A percentile compares a stretch with the other conserved stretches of the same genome.
phyloP scores from a whole-genome alignment of 2,113 vertebrate genomes.

The Onychostoma macrolepis region DNA sequence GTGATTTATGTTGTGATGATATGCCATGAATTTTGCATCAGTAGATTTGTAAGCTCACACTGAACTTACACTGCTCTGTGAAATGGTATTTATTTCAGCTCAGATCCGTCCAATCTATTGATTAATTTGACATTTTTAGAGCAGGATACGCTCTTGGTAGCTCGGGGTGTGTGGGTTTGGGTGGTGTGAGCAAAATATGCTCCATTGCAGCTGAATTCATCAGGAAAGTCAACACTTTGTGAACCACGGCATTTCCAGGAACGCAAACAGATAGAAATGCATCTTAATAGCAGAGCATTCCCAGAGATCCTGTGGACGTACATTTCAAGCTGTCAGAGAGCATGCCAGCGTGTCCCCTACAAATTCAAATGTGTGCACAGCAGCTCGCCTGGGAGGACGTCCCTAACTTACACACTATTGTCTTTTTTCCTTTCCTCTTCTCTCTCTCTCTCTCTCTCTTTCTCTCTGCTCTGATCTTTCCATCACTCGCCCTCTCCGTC shows the following conservation, averaged over 20 bases:
- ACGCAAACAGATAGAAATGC: constrained; percentile 9
- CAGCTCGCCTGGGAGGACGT: background rate
- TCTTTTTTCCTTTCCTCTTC: constrained; percentile 10
- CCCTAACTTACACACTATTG: background rate
- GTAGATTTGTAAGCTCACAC: background rate
- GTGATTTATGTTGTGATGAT: background rate
- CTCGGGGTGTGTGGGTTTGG: background rate
- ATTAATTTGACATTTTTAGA: constrained; percentile 27
- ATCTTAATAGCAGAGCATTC: constrained; percentile 17
- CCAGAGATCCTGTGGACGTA: background rate
- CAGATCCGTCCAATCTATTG: background rate
- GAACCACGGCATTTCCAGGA: background rate
- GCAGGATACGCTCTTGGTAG: background rate
- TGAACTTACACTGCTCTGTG: background rate
- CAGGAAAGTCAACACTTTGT: background rate
- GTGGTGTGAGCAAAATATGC: background rate
- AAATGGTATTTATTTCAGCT: constrained; percentile 10
- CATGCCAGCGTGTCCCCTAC: background rate
- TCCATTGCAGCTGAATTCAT: background rate
- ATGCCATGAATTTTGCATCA: background rate
- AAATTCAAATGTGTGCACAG: constrained; percentile 29
- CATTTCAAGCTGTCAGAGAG: constrained; percentile 15
- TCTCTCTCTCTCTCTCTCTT: background rate
- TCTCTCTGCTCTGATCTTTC: constrained; percentile 16
- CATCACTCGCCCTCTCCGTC: constrained; percentile 45